A percentile compares a stretch with the other conserved stretches of the same genome.
Conservation (phyloP, 2,797 vertebrate species). For the Potorous gilbertii region DNA sequence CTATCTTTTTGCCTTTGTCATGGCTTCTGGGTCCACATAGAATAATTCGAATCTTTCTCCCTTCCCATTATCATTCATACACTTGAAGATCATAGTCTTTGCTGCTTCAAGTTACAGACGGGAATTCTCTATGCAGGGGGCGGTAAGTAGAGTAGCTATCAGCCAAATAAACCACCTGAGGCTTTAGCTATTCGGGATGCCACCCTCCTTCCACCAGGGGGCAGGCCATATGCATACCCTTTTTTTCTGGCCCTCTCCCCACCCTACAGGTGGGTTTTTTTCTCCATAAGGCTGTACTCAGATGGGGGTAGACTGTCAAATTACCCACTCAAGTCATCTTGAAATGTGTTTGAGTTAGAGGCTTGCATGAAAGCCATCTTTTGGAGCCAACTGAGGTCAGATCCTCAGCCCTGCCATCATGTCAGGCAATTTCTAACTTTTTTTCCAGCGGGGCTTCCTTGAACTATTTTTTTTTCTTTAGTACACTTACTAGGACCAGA, state of each 20-base stretch:
- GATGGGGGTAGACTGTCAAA: neutral
- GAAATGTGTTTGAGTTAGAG: neutral
- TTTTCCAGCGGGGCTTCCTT: neutral
- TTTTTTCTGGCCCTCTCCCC: neutral
- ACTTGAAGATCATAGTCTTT: neutral
- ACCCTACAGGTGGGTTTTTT: neutral
- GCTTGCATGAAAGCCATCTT: neutral
- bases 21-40: neutral
- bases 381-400: neutral
- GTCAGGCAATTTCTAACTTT: neutral
- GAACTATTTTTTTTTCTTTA: neutral
- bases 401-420: neutral
- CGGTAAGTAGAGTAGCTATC: neutral
- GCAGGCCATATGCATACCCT: neutral
- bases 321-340: neutral
- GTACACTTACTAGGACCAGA: neutral
- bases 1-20: neutral
- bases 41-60: neutral
- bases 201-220: neutral
- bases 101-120: neutral
- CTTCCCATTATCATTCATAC: neutral
- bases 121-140: neutral
- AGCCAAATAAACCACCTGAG: neutral
- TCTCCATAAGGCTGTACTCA: neutral
- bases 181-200: neutral